These are phyloP conservation scores for Diarsia brunnea DNA, from an alignment of 2,888 invertebrate species.

Conservation along the genomic window DNA sequence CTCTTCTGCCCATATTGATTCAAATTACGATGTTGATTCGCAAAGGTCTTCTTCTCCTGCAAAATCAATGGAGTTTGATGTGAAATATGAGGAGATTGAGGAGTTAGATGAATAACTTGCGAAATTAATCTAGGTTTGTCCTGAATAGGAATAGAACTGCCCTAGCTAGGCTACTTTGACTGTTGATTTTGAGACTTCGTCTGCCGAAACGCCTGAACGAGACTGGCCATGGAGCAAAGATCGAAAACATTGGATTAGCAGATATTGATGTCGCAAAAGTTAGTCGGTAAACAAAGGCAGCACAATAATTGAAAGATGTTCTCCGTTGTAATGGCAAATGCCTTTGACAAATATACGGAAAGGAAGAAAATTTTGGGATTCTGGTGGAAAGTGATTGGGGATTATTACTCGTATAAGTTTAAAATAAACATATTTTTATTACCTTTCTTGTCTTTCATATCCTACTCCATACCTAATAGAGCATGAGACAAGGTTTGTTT, in stretches of 20 bases:
- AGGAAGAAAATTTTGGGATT: neutral
- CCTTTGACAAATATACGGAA: neutral
- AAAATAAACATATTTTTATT: neutral
- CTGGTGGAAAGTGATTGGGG: neutral
- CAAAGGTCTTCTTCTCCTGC: conserved; percentile 37
- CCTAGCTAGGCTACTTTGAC: neutral
- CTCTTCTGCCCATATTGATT: conserved; percentile 5
- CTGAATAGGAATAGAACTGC: neutral
- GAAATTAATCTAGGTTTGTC: neutral
- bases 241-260: neutral
- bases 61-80: conserved; percentile 29
- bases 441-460: neutral
- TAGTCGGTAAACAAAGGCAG: neutral
- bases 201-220: neutral
- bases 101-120: conserved; percentile 38
- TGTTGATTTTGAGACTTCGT: neutral
- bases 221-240: neutral
- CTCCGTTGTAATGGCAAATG: neutral
- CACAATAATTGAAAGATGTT: neutral
- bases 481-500: neutral
- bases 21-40: conserved; percentile 27
- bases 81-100: conserved; percentile 40
- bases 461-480: neutral
- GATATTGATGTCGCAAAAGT: neutral
- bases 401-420: too few species aligned